Evolutionary conservation across 2,888 invertebrate species (phyloP), one percentile per base, ranked within the genome.

Genomic region (Phaedon cochleariae): DNA sequence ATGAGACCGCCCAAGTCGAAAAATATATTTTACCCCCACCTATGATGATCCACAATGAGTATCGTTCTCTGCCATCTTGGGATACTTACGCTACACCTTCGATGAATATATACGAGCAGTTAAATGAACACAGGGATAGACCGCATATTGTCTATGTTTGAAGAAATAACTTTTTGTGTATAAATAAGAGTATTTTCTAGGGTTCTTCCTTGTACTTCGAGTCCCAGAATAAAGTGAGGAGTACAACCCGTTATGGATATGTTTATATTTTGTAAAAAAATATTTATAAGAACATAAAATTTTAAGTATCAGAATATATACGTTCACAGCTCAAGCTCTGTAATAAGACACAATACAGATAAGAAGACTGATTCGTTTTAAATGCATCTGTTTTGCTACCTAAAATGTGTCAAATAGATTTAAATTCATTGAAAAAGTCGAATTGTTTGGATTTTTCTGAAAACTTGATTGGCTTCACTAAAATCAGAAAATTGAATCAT

Each of bases 101-200:
- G 34, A 62, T 78, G 75, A 81, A 83, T 73, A 80, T 81, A 69
- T 83, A 82, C 72, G 80, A 85, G 74, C 85, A 85, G 69, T 82
- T 85, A 74, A 79, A 82, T 70, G 77, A 77, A 63, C 74, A 77
- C 70, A 73, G 74, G 63, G 80, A 79, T 71, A 83, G 84, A 74
- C 85, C 85, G 62, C 85, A 85, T 73, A 84, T 85, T 71, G 85
- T 85, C 76, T 85, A 85, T 74, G 87, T 87, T 81, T 87, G 41
- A 46, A 57, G 12, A 57, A 10, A 57, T 57, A 31, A 57, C 57
- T 57, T 45, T 46, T 41, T 53, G 45, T 62, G 55, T 62, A 49
- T 46, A 53, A n/a, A 34, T 59, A 3, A 64, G 31, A 58, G 37
- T 59, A 55, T 55, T 61, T 54, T 61, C 53, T 59, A 59, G 60